Evolutionary conservation across 2,888 invertebrate genomes (phyloP).

Genomic region (Mayetiola destructor): DNA sequence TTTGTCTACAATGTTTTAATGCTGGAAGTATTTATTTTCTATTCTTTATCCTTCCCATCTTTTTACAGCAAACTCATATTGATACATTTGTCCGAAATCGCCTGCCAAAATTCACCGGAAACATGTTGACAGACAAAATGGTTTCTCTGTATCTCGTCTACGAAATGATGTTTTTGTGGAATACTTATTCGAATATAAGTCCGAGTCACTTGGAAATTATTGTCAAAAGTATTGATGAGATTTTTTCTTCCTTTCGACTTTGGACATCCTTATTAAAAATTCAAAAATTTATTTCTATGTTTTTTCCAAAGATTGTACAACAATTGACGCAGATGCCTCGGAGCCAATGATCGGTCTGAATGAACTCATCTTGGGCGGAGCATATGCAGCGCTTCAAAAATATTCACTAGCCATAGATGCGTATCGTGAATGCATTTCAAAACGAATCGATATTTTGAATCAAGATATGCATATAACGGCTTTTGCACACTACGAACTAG

Average conservation of each 20-base stretch:
- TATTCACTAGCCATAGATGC: constrained; percentile 28
- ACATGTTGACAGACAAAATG: constrained; percentile 18
- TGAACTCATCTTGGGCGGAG: constrained; percentile 39
- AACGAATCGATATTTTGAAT: constrained; percentile 23
- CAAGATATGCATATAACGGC: constrained; percentile 45
- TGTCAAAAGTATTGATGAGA: constrained; percentile 29
- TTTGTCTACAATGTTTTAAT: background rate
- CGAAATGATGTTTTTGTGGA: constrained; percentile 55
- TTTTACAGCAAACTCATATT: constrained; percentile 33
- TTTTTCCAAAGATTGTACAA: constrained; percentile 15
- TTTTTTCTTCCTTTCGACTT: background rate
- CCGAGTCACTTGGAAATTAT: constrained; percentile 31
- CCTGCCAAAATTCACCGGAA: constrained; percentile 29
- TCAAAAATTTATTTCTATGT: background rate
- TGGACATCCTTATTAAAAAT: too few species aligned
- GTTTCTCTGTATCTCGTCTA: constrained; percentile 46
- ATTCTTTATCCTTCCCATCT: too few species aligned
- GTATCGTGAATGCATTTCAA: constrained; percentile 30
- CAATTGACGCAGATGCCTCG: constrained; percentile 20
- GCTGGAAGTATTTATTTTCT: background rate
- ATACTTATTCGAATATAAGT: constrained; percentile 45
- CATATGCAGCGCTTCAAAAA: constrained; percentile 35
- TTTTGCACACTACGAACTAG: constrained; percentile 50
- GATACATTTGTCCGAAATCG: constrained; percentile 33
- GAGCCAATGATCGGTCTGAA: constrained; percentile 44